phyloP scores from a whole-genome alignment of 1,140 invertebrate genomes.

The Bradynema listronoti region DNA sequence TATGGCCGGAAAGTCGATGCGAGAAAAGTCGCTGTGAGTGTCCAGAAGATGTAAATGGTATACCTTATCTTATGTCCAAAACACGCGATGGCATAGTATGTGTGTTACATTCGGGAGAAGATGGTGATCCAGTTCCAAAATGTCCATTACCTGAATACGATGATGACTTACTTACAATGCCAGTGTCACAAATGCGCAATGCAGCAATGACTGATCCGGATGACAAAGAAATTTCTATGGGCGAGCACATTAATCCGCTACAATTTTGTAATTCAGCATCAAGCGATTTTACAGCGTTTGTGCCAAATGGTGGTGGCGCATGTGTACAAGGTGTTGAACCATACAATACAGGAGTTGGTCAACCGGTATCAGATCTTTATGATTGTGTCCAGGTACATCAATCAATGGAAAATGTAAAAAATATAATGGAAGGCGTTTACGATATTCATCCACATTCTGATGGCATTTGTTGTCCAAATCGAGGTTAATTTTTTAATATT shows the following conservation, averaged over 20 bases:
- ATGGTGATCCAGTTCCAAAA: conserved; percentile 55
- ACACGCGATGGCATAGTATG: conserved; percentile 56
- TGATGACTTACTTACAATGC: conserved; percentile 53
- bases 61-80: conserved; percentile 51
- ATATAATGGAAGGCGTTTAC: conserved; percentile 55
- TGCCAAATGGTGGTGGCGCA: conserved; percentile 50
- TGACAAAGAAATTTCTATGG: conserved; percentile 56
- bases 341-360: conserved; percentile 47
- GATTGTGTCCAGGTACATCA: conserved; percentile 46
- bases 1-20: conserved; percentile 55
- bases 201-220: conserved; percentile 56
- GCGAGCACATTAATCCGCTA: conserved; percentile 54
- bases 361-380: conserved; percentile 53
- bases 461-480: conserved; percentile 53
- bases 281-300: conserved; percentile 52
- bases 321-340: conserved; percentile 39
- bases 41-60: conserved; percentile 55
- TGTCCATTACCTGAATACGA: conserved; percentile 56
- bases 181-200: conserved; percentile 55
- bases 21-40: conserved; percentile 56
- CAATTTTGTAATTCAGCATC: conserved; percentile 47
- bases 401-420: conserved; percentile 53
- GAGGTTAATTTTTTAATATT: conserved; percentile 29
- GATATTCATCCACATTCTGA: conserved; percentile 50
- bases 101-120: conserved; percentile 52